A percentile compares a stretch with the other conserved stretches of the same genome.
phyloP scores from a whole-genome alignment of 2,797 vertebrate genomes.

The Mus spretus region DNA sequence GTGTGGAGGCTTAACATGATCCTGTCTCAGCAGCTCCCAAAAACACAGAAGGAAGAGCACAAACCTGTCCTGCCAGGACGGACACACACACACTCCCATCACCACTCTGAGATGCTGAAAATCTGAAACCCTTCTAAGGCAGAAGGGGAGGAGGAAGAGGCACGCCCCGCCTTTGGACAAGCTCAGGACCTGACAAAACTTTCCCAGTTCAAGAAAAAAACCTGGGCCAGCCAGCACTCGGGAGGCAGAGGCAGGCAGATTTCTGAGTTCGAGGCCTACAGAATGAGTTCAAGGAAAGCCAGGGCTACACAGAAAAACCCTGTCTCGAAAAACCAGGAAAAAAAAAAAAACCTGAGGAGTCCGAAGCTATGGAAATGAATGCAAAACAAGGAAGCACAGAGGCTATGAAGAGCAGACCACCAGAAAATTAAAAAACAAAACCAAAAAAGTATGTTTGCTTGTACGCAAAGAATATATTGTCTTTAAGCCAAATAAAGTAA shows the following conservation, averaged over 20 bases:
- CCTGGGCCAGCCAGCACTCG: background rate
- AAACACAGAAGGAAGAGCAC: background rate
- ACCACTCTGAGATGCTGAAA: background rate
- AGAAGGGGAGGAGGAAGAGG: constrained; percentile 7
- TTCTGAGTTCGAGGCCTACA: no score
- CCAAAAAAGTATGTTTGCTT: constrained; percentile 45
- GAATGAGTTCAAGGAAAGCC: no score
- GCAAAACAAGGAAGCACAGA: background rate
- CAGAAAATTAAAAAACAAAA: background rate
- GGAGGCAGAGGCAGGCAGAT: no score
- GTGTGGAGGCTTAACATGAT: background rate
- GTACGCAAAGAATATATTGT: background rate
- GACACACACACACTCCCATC: background rate
- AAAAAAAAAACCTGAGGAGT: background rate
- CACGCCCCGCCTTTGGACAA: background rate
- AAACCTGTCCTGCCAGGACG: background rate
- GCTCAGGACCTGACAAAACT: background rate
- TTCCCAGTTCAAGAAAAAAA: background rate
- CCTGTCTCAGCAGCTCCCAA: background rate
- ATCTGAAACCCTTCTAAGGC: background rate
- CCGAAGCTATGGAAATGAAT: background rate
- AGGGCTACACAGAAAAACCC: no score
- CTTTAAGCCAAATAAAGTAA: background rate
- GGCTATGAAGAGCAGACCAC: background rate
- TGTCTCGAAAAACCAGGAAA: no score